These are phyloP conservation scores for Picus viridis DNA, from an alignment of 2,797 vertebrate species.

Conservation along the genomic window DNA sequence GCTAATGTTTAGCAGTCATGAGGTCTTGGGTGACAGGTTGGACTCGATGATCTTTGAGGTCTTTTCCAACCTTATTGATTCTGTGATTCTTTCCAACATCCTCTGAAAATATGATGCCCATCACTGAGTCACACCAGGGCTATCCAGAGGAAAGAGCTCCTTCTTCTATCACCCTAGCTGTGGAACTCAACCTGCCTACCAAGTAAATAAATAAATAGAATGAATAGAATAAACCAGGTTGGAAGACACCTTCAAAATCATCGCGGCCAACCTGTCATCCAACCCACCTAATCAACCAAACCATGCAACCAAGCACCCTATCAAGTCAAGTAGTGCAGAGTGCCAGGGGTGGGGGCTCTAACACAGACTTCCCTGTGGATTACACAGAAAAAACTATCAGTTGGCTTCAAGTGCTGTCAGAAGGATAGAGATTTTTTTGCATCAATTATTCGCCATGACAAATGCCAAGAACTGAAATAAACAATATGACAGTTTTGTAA, in stretches of 20 bases:
- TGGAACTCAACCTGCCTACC: neutral
- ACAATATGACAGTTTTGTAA: neutral
- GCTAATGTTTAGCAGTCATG: no score
- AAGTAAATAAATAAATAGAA: no score
- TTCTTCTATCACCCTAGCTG: neutral
- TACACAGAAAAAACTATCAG: neutral
- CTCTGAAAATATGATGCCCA: rapidly evolving
- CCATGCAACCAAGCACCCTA: no score
- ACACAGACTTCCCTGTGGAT: neutral
- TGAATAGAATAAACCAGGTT: no score
- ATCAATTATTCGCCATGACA: neutral
- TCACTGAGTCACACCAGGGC: neutral
- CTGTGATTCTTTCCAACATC: neutral
- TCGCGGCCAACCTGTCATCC: no score
- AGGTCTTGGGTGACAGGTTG: no score
- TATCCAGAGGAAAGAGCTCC: neutral
- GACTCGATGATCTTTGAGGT: no score
- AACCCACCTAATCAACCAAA: no score
- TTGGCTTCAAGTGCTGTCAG: neutral
- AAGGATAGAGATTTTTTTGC: neutral
- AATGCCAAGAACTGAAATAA: constrained; percentile 34
- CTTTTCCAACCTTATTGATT: no score
- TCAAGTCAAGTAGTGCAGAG: rapidly evolving
- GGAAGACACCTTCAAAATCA: no score
- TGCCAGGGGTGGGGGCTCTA: neutral